phyloP scores from a whole-genome alignment of 2,797 vertebrate species.

The Toxotes lorentzi region DNA sequence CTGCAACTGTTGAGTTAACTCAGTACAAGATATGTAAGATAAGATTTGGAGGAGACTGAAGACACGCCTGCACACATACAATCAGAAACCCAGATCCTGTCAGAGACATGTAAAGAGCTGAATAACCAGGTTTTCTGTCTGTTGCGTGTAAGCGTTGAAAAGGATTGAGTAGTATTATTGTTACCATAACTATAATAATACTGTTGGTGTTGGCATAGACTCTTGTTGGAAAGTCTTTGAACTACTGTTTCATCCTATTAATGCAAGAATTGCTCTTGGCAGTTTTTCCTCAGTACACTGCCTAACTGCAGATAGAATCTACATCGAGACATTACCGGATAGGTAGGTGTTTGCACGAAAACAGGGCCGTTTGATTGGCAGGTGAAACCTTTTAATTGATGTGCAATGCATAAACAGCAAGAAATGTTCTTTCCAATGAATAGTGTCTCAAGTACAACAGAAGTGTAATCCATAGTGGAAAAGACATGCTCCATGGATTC shows the following conservation, averaged over 20 bases:
- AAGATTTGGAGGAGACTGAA: neutral
- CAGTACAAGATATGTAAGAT: neutral
- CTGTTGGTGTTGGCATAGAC: neutral
- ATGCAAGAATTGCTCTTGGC: neutral
- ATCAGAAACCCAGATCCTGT: neutral
- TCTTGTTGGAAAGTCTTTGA: neutral
- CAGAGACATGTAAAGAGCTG: neutral
- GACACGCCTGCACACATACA: neutral
- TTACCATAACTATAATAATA: neutral
- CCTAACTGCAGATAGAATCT: neutral
- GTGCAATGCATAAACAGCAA: neutral
- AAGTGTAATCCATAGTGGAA: neutral
- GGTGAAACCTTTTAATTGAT: constrained; percentile 5
- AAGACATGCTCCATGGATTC: neutral
- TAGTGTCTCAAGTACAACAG: neutral
- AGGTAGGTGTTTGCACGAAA: neutral
- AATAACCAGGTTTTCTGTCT: neutral
- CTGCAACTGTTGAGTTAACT: neutral
- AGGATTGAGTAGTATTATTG: neutral
- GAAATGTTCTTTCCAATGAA: neutral
- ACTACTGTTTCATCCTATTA: neutral
- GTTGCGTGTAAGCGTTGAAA: neutral
- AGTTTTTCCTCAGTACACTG: neutral
- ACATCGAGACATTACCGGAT: neutral
- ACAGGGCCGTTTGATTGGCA: constrained; percentile 1